Conservation (phyloP, 2,113 vertebrate genomes). For the Silurus asotus region DNA sequence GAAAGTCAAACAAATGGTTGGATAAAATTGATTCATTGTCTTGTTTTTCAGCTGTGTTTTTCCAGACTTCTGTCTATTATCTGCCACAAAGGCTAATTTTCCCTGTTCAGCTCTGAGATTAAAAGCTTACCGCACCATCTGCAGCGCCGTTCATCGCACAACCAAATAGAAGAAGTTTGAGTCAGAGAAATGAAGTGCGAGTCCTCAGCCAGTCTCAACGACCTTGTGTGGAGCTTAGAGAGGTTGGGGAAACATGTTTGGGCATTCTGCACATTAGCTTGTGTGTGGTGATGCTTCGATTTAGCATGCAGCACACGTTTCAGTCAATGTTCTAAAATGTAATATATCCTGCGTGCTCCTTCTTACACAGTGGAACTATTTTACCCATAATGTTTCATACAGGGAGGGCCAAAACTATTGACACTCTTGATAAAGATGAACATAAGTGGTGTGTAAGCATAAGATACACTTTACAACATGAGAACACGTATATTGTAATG, state of each 20-base stretch:
- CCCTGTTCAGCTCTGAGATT: conserved; percentile 50
- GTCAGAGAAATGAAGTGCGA: conserved; percentile 25
- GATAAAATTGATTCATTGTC: conserved; percentile 50
- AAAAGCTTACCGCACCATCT: conserved; percentile 52
- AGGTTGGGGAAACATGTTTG: conserved; percentile 22
- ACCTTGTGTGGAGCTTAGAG: conserved; percentile 31
- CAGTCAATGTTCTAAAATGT: conserved; percentile 18
- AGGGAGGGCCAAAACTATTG: neutral
- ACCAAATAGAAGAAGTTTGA: conserved; percentile 35
- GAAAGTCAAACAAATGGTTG: conserved; percentile 43
- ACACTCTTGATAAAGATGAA: conserved; percentile 30
- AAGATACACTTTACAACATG: neutral
- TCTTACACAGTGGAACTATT: neutral
- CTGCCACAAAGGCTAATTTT: conserved; percentile 54
- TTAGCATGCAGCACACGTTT: conserved; percentile 26
- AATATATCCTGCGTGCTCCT: neutral
- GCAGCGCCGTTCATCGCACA: conserved; percentile 41
- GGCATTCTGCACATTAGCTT: conserved; percentile 11
- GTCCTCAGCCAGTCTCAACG: conserved; percentile 22
- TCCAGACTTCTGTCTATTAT: conserved; percentile 46
- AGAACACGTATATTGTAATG: neutral
- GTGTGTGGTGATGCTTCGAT: conserved; percentile 14
- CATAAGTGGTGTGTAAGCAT: neutral
- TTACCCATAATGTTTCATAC: neutral
- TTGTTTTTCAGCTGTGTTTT: conserved; percentile 44